Base-by-base conservation (phyloP, 2,888 invertebrate genomes). In the Drosophila formosana region DNA sequence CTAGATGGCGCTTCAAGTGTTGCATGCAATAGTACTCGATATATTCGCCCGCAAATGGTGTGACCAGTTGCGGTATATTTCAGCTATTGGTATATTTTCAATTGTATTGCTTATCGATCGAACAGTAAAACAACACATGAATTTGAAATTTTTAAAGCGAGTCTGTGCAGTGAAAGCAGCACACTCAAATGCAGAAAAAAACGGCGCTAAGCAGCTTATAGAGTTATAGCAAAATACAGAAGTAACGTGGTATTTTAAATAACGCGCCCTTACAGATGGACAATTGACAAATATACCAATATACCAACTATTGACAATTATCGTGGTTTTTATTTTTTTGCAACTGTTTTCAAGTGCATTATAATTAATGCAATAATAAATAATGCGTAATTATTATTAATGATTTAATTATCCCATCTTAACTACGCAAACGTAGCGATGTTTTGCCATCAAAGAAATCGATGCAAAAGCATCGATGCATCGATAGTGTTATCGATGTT, bases 1-100 rank as follows among this genome's bases (percentile, higher is more conserved):
- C 8, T 3, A 76, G 80, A 41, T 66, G 78, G 64, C 77, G 72
- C 45, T 45, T 6, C 2, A 30, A 75, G 60, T 9, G 74, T 53
- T 78, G 60, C 60, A 53, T 37, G 4, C 28, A 50, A 47, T 52
- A 51, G n/a, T 49, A 52, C 25, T 74, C 72, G 72, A 55, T 74
- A 61, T 25, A 0, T 4, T 8, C 7, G 3, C 18, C 18, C 18
- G 18, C 18, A 18, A 18, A 18, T 18, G 18, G 18, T 18, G 18
- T 18, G 18, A 18, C 18, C 18, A 1, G 18, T 18, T 18, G 18
- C 18, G 18, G 18, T 18, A 18, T 18, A 18, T 18, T 18, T 18
- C 1, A 18, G 2, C 18, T 18, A 2, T 18, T 18, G 18, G 18
- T 18, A 18, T 18, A 18, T 18, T 18, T 18, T 18, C 18, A 18